Percentiles rank a stretch among this genome's conserved stretches.
phyloP scores from a whole-genome alignment of 2,797 vertebrate genomes.

The Percopsis omiscomaycus region DNA sequence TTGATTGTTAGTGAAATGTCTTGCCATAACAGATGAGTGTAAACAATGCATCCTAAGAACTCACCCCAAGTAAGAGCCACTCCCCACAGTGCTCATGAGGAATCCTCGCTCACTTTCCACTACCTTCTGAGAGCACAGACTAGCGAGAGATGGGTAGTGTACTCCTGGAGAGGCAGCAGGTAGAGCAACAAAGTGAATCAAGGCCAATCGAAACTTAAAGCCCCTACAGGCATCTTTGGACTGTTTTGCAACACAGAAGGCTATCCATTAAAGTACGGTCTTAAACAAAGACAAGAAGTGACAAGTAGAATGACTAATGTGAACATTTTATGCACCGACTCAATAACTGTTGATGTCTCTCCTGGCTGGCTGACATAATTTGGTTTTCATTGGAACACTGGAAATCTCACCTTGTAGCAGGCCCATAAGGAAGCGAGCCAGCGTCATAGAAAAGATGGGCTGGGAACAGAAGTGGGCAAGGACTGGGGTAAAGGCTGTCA shows the following conservation, averaged over 20 bases:
- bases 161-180: conserved; percentile 77
- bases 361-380: background rate
- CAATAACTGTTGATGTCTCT: background rate
- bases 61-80: conserved; percentile 94
- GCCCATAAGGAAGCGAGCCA: conserved; percentile 90
- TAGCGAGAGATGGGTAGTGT: conserved; percentile 91
- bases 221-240: too few species aligned
- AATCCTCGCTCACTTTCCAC: conserved; percentile 88
- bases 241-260: too few species aligned
- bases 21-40: background rate
- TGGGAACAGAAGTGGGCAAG: conserved; percentile 83
- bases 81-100: conserved; percentile 91
- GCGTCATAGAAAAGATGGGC: conserved; percentile 86
- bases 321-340: background rate
- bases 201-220: background rate
- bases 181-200: background rate
- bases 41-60: conserved; percentile 46
- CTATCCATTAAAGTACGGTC: background rate
- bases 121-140: conserved; percentile 92
- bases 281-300: too few species aligned
- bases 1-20: background rate
- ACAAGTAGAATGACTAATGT: background rate
- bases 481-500: conserved; percentile 87
- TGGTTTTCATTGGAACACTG: background rate
- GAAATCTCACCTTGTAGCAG: conserved; percentile 88